Evolutionary conservation across 1,140 invertebrate genomes (phyloP).

Genomic region (Palaemon carinicauda): DNA sequence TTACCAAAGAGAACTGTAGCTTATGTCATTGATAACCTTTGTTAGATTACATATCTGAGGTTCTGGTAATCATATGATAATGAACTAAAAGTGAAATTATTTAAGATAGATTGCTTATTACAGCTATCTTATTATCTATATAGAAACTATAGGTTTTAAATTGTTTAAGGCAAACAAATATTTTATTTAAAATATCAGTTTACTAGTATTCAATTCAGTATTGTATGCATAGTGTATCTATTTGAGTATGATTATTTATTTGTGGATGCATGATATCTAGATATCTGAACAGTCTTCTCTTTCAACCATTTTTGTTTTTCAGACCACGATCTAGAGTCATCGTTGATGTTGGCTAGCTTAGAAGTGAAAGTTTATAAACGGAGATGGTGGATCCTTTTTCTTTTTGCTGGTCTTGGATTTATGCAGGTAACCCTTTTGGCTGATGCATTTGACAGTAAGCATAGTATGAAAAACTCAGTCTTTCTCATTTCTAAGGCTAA

Average conservation of each 20-base stretch:
- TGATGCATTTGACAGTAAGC: too few species aligned
- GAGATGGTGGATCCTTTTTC: conserved; percentile 49
- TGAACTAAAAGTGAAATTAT: too few species aligned
- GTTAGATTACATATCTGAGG: too few species aligned
- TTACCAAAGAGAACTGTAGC: too few species aligned
- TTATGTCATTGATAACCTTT: too few species aligned
- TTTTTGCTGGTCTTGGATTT: conserved; percentile 51
- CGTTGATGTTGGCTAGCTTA: conserved; percentile 2
- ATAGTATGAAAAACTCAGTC: too few species aligned
- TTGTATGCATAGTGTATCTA: background rate
- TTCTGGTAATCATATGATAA: too few species aligned
- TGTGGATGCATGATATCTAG: background rate
- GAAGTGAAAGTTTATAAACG: conserved; percentile 47
- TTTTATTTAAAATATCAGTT: background rate
- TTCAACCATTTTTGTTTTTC: background rate
- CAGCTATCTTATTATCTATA: background rate
- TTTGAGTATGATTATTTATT: background rate
- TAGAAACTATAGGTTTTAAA: background rate
- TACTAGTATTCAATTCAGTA: too few species aligned
- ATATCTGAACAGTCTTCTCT: background rate
- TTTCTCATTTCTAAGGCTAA: too few species aligned
- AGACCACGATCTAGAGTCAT: background rate
- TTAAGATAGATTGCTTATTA: too few species aligned
- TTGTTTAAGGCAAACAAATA: background rate
- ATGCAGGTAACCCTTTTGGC: conserved; percentile 42